Conservation (phyloP, 2,888 invertebrate species). For the Drosophila kokeensis region DNA sequence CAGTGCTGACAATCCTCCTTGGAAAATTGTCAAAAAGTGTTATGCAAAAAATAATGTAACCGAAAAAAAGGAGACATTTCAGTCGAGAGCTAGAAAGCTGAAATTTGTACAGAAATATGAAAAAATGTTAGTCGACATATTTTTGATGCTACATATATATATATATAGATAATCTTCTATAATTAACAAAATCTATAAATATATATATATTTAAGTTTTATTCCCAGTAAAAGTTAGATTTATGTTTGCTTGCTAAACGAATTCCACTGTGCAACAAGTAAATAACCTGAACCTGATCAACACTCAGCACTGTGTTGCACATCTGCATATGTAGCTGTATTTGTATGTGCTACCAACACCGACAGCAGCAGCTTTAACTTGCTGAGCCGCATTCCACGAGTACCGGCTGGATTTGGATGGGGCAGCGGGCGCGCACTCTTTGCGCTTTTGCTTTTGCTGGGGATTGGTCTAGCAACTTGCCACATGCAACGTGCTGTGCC, state of each 20-base stretch:
- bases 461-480: slow-evolving; percentile 47
- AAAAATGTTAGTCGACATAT: neutral
- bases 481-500: slow-evolving; percentile 44
- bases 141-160: neutral
- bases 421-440: slow-evolving; percentile 51
- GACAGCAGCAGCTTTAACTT: slow-evolving; percentile 60
- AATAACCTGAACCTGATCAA: slow-evolving; percentile 58
- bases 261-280: slow-evolving; percentile 45
- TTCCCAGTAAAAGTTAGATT: neutral
- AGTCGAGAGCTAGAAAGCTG: neutral
- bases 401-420: slow-evolving; percentile 41
- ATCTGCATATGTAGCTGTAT: slow-evolving; percentile 49
- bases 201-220: neutral
- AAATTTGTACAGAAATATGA: neutral
- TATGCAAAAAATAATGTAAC: neutral
- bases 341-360: slow-evolving; percentile 24
- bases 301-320: slow-evolving; percentile 55
- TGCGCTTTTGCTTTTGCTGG: slow-evolving; percentile 48
- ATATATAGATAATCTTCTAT: neutral
- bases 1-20: neutral
- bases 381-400: slow-evolving; percentile 71
- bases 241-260: neutral
- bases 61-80: neutral
- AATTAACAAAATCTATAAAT: neutral
- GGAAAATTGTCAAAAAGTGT: neutral